Base-by-base conservation (phyloP, 2,888 invertebrate genomes). In the Trachelus tabidus region DNA sequence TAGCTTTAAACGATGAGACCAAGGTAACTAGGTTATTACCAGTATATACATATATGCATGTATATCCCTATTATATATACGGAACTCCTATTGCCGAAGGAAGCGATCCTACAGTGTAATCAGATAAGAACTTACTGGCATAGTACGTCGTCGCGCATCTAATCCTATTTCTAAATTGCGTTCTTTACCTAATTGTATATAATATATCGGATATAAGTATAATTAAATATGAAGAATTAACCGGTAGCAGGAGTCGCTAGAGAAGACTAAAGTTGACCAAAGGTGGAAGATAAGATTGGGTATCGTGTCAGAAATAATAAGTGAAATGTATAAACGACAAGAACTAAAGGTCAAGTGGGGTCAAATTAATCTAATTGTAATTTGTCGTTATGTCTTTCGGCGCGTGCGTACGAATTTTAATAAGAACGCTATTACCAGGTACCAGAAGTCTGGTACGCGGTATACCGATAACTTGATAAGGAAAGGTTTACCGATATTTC, bases 1-100 rank as follows among this genome's bases (percentile, higher is more conserved):
- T 85, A 87, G 87, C 86, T 85, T 87, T 88, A 88, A 87, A 84
- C 77, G 40, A 85, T 81, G 85, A 87, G 87, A 87, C 87, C 88
- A 87, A 87, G 78, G 23, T 56, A 56, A 56, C 23, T 56, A 56
- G 23, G 23, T 23, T 23, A 56, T 56, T 84, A 84, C 77, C 83
- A 81, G 79, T 79, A 75, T 81, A 79, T 81, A 80, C 79, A 80
- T 85, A 87, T 83, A 85, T 83, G 84, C 82, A 71, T 71, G 23
- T 30, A 31, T 34, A 71, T 30, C 15, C 71, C 11, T 30, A 30
- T 31, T 71, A 71, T 71, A 71, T 15, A 23, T 40, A 40, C 40
- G 40, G 6, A 40, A 40, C 40, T 56, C 56, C 9, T 56, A 56
- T 84, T 83, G 82, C 77, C 68, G 79, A 79, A 76, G 68, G 71